Percentiles rank a stretch among this genome's conserved stretches.
These are phyloP conservation scores for Pungitius pungitius DNA, from an alignment of 2,113 vertebrate genomes.

Conservation along the genomic window DNA sequence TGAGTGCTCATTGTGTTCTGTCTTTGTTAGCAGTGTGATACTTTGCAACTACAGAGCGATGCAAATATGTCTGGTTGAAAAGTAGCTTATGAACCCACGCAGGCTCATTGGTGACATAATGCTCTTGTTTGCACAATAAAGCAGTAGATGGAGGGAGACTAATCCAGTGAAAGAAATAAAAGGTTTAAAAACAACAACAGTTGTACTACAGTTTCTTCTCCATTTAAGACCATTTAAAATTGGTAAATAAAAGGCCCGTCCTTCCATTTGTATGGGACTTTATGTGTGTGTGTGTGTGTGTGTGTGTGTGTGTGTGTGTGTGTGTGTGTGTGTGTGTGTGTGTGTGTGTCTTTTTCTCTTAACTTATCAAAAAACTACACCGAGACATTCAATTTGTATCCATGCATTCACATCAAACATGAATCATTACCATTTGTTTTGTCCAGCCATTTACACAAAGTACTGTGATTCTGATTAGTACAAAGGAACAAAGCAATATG, in stretches of 20 bases:
- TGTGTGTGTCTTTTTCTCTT: too few relatives aligned
- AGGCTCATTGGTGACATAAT: conserved; percentile 37
- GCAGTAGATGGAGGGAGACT: conserved; percentile 44
- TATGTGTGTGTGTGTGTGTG: conserved; percentile 31
- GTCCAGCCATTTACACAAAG: neutral
- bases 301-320: too few relatives aligned
- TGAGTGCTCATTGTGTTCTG: conserved; percentile 28
- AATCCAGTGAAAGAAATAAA: conserved; percentile 27
- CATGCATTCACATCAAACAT: neutral
- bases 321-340: too few relatives aligned
- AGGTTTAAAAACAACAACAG: conserved; percentile 34
- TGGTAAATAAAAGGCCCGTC: conserved; percentile 67
- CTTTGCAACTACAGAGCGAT: conserved; percentile 39
- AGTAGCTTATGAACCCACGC: conserved; percentile 38
- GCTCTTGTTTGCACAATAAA: conserved; percentile 68
- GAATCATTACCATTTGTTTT: neutral
- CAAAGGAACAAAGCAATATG: neutral
- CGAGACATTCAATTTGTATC: neutral
- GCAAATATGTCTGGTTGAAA: conserved; percentile 37
- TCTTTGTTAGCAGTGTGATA: conserved; percentile 40
- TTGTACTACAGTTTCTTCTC: conserved; percentile 53
- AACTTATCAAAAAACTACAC: neutral
- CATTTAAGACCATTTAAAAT: conserved; percentile 55
- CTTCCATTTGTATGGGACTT: conserved; percentile 54
- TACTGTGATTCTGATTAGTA: neutral